Base-by-base conservation (phyloP, 2,113 vertebrate genomes). In the Percopsis transmontana region DNA sequence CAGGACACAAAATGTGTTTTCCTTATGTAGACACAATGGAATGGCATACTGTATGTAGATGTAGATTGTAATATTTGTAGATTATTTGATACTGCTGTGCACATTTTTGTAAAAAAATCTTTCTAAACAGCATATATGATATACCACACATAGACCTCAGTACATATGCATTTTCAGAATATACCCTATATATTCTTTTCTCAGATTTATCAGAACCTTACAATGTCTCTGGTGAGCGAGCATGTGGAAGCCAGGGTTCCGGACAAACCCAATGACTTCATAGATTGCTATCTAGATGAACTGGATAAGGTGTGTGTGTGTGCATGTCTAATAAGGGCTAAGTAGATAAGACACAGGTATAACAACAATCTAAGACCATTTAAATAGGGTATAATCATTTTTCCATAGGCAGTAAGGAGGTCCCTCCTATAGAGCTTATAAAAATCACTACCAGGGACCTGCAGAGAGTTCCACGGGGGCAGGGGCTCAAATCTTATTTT, bases 241-340 rank as follows among this genome's bases (percentile, higher is more conserved):
- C 82, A 85, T 63, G 85, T 77, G 38, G 38, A 69, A 19, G 87
- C 72, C 40, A 71, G 80, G 76, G 62, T 84, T 3, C 53, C 64
- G 2, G 66, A 76, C 58, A 55, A 89, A 1, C 87, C 85, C 0
- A 73, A 76, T 44, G 79, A 89, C 62, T 83, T 87, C 33, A 15
- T 88, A 15, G 87, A 88, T 72, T 85, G 79, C 33, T 88, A 88
- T 12, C 55, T 88, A 39, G 87, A 88, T 66, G 79, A 82, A 56
- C 8, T 87, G 20, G 70, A 82, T 2, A 84, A 87, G 70, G 85
- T 87, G 21, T 41, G 58, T 66, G 20, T 7, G 21, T 41, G 7
- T 61, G 8, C 41, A 5, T 47, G 15, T n/a, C n/a, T n/a, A n/a
- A n/a, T n/a, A n/a, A n/a, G n/a, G n/a, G n/a, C n/a, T n/a, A n/a